Evolutionary conservation across 2,797 vertebrate species (phyloP), one percentile per base, ranked within the genome.

Genomic region (Simalia tracyae): DNA sequence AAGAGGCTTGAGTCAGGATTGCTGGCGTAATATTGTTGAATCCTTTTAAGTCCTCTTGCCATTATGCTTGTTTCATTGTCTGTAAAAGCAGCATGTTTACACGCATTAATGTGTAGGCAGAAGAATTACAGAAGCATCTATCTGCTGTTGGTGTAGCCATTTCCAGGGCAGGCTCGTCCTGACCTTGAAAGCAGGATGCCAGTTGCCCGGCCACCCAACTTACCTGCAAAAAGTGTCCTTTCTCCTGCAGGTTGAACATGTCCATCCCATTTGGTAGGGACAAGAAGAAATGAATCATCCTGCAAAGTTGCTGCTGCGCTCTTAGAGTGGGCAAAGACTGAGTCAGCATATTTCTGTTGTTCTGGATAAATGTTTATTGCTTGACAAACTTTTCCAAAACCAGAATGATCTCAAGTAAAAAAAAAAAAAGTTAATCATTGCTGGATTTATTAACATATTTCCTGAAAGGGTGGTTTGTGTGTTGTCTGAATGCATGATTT

Each of bases 221-320:
- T 26, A 88, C 54, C 84, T 87, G 15, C 87, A 81, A 92, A n/a
- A 94, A 57, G 84, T 91, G 10, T 0, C 92, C 86, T 94, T 92
- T n/a, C 17, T 54, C 56, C 63, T 92, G 72, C 7, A 72, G 81
- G 36, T 2, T 66, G 63, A 94, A 24, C 24, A 1, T 94, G 91
- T 86, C 72, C 91, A 89, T 86, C 9, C 87, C 0, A 0, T 88
- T 94, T 93, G 88, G 36, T 91, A 88, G 26, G 61, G 87, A 88
- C 87, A 64, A 94, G 95, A 95, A 90, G 42, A 2, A 0, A 63
- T 95, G 91, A 95, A 93, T 97, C 93, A 88, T 95, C 95, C 88
- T 93, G 94, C 91, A 60, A 92, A 94, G 94, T 93, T 95, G 94
- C 66, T 11, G 12, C 42, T 90, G 14, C 89, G 42, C 90, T 95